These are phyloP conservation scores for Marasmarcha lunaedactyla DNA, from an alignment of 2,888 invertebrate genomes.

Conservation along the genomic window DNA sequence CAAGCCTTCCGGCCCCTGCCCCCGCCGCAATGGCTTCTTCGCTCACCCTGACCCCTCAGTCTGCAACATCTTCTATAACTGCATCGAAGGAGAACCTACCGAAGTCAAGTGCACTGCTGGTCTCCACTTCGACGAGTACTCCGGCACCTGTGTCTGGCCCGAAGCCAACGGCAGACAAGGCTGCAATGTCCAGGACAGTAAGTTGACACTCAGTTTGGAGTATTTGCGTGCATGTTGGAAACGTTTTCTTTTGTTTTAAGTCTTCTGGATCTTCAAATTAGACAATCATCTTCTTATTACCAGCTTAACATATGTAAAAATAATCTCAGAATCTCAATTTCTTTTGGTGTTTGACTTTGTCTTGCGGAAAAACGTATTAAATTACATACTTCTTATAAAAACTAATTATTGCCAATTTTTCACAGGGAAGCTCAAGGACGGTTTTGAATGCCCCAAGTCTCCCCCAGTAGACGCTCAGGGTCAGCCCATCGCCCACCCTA, in stretches of 20 bases:
- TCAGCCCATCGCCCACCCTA: constrained; percentile 83
- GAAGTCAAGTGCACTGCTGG: constrained; percentile 89
- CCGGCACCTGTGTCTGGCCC: constrained; percentile 93
- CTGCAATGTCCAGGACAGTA: constrained; percentile 71
- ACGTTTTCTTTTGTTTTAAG: background rate
- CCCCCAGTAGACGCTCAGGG: constrained; percentile 75
- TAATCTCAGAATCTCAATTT: too few species aligned
- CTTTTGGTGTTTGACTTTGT: too few species aligned
- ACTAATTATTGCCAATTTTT: too few species aligned
- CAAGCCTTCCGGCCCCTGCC: constrained; percentile 77
- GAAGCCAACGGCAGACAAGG: constrained; percentile 82
- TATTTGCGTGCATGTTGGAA: background rate
- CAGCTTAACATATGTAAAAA: too few species aligned
- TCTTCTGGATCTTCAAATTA: background rate
- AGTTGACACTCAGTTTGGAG: constrained; percentile 23
- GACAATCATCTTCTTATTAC: background rate
- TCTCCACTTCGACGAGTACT: constrained; percentile 89
- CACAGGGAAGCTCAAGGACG: constrained; percentile 82
- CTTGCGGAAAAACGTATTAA: too few species aligned
- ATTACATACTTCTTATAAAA: too few species aligned
- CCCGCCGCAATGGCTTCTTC: constrained; percentile 90
- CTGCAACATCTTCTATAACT: constrained; percentile 90
- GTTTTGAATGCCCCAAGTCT: constrained; percentile 86
- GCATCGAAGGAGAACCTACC: constrained; percentile 85
- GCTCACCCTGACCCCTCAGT: constrained; percentile 85